Conservation (phyloP, 2,888 invertebrate species). For the Dicyrtomina minuta region DNA sequence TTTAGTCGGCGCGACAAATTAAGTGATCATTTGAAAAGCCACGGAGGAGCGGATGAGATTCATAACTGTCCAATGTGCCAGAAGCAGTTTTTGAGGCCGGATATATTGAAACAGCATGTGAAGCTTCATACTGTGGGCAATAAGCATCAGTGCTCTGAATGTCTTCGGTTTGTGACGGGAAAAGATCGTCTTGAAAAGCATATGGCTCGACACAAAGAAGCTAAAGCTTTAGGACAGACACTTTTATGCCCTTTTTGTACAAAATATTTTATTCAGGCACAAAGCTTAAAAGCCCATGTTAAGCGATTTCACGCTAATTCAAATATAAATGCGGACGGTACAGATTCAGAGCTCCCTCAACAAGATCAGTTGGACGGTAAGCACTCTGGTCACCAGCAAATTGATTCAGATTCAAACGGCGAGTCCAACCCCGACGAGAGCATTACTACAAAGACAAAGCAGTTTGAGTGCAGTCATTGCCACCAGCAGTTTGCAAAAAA, state of each 20-base stretch:
- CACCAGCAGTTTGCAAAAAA: constrained; percentile 30
- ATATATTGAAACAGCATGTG: constrained; percentile 47
- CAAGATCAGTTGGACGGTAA: background rate
- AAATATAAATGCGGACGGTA: constrained; percentile 18
- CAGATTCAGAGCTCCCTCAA: constrained; percentile 4
- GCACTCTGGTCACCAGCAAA: background rate
- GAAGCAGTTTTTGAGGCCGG: constrained; percentile 44
- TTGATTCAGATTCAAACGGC: background rate
- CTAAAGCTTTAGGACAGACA: constrained; percentile 40
- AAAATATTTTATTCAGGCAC: constrained; percentile 46
- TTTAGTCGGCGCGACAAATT: constrained; percentile 47
- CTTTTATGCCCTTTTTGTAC: constrained; percentile 44
- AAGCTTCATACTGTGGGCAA: constrained; percentile 44
- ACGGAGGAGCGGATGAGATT: constrained; percentile 42
- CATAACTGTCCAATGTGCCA: constrained; percentile 46
- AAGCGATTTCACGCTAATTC: constrained; percentile 45
- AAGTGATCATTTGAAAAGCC: constrained; percentile 43
- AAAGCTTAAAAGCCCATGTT: constrained; percentile 47
- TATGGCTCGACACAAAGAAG: constrained; percentile 46
- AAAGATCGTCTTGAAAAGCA: constrained; percentile 43
- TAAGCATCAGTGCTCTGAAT: constrained; percentile 48
- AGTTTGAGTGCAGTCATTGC: constrained; percentile 21
- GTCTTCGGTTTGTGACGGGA: constrained; percentile 46
- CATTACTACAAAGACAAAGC: background rate
- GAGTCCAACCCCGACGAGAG: background rate